Percentiles rank a stretch among this genome's conserved stretches.
Conservation (phyloP, 2,888 invertebrate species). For the Rhagium mordax region DNA sequence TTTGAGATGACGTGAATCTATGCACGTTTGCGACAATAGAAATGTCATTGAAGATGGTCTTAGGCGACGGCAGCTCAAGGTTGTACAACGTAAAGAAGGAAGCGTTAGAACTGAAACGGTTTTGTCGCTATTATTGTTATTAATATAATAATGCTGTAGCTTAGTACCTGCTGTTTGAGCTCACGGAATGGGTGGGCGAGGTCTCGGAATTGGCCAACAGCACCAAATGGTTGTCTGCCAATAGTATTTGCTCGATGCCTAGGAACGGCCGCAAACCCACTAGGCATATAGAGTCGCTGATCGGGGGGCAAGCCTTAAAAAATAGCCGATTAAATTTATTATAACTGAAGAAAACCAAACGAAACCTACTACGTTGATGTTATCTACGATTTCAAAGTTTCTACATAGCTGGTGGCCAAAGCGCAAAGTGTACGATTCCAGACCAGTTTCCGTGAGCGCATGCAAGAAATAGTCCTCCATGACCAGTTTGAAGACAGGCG, state of each 20-base stretch:
- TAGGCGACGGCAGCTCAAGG: constrained; percentile 77
- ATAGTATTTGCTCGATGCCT: constrained; percentile 73
- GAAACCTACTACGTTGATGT: constrained; percentile 66
- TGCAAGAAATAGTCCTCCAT: constrained; percentile 81
- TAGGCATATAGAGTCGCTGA: constrained; percentile 77
- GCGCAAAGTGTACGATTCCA: constrained; percentile 83
- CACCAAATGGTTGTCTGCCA: constrained; percentile 72
- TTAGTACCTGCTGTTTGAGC: constrained; percentile 65
- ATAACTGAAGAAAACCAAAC: background rate
- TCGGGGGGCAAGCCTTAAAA: constrained; percentile 73
- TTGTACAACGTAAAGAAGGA: constrained; percentile 82
- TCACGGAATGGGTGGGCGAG: constrained; percentile 70
- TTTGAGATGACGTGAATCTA: constrained; percentile 76
- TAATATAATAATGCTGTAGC: background rate
- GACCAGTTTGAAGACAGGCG: constrained; percentile 78
- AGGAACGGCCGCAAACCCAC: constrained; percentile 80
- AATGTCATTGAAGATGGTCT: constrained; percentile 80
- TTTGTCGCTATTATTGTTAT: background rate
- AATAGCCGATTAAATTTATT: background rate
- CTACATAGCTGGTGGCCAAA: constrained; percentile 76
- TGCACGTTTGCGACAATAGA: constrained; percentile 78
- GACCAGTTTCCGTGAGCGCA: constrained; percentile 82
- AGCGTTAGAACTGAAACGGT: constrained; percentile 63
- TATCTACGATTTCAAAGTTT: constrained; percentile 69
- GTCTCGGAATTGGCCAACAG: constrained; percentile 75